Conservation (phyloP, 2,113 vertebrate species). For the Elachura formosa region DNA sequence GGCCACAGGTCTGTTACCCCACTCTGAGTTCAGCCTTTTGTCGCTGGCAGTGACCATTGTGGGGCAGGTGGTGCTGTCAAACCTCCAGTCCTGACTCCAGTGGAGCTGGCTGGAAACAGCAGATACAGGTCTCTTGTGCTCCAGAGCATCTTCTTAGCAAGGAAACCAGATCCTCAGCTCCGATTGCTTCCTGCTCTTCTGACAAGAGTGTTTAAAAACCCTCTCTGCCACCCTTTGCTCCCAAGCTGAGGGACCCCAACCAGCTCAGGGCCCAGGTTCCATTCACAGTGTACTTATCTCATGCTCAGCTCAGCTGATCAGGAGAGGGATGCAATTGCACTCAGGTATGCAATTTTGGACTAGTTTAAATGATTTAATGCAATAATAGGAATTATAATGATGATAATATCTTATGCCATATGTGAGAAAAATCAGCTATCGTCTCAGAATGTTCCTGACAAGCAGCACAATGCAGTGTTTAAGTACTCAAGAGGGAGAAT, state of each 20-base stretch:
- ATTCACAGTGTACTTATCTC: background rate
- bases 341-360: slow-evolving; percentile 16
- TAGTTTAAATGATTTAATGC: background rate
- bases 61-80: background rate
- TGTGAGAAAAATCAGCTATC: background rate
- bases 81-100: background rate
- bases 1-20: background rate
- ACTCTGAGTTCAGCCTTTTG: background rate
- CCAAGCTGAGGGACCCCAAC: background rate
- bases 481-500: background rate
- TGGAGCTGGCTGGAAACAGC: background rate
- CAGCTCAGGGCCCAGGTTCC: background rate
- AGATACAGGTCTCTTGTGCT: background rate
- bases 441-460: background rate
- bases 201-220: background rate
- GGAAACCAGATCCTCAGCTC: background rate
- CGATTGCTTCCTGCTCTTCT: background rate
- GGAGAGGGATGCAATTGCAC: background rate
- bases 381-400: background rate
- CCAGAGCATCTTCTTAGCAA: background rate
- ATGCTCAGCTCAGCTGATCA: background rate
- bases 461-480: background rate
- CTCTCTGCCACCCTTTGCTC: background rate
- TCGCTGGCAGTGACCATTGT: background rate
- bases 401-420: background rate